These are phyloP conservation scores for Trilocha varians DNA, from an alignment of 2,888 invertebrate genomes.

Conservation along the genomic window DNA sequence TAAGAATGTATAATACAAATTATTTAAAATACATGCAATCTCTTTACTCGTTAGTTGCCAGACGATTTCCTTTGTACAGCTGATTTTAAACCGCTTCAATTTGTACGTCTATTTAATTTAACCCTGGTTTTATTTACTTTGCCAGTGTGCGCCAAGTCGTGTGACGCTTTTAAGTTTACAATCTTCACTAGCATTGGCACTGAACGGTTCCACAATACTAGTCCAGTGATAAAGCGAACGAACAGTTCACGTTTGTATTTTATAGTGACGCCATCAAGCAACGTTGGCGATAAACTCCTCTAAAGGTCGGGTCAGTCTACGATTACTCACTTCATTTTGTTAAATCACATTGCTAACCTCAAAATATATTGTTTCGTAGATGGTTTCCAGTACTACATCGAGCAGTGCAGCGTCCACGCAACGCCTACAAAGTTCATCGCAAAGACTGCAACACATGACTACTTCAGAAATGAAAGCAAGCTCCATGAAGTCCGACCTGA, in stretches of 20 bases:
- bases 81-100: conserved; percentile 9
- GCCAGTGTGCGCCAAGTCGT: conserved; percentile 62
- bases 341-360: background rate
- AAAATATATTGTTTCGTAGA: conserved; percentile 26
- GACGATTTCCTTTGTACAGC: background rate
- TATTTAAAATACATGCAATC: too few species aligned
- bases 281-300: background rate
- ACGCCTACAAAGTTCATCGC: conserved; percentile 74
- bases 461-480: conserved; percentile 86
- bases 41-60: background rate
- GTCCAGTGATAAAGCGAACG: conserved; percentile 58
- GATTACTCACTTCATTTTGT: background rate
- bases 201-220: conserved; percentile 58
- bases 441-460: conserved; percentile 66
- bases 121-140: conserved; percentile 59
- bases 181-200: conserved; percentile 64
- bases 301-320: background rate
- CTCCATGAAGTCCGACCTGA: conserved; percentile 85
- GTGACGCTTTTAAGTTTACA: conserved; percentile 56
- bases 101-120: conserved; percentile 53
- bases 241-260: conserved; percentile 24
- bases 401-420: conserved; percentile 74
- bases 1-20: background rate
- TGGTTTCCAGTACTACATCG: conserved; percentile 74
- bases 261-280: background rate